Percentiles rank a stretch among this genome's conserved stretches.
phyloP scores from a whole-genome alignment of 2,888 invertebrate species.

The Pyrrhia umbra region DNA sequence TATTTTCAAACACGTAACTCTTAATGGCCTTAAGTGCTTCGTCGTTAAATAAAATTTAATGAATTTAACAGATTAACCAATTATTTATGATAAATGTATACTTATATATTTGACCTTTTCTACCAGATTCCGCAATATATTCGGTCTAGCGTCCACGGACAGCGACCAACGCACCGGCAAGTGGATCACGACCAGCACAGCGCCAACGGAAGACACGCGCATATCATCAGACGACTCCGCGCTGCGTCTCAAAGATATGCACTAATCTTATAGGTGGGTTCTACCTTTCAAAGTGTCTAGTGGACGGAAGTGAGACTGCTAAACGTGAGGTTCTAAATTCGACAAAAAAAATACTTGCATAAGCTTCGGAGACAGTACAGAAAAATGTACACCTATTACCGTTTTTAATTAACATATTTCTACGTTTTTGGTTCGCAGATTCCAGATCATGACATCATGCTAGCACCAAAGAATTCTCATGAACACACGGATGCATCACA shows the following conservation, averaged over 20 bases:
- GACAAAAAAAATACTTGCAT: too few species aligned
- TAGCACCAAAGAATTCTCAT: slow-evolving; percentile 79
- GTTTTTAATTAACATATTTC: too few species aligned
- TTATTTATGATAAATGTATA: too few species aligned
- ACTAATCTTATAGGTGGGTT: slow-evolving; percentile 64
- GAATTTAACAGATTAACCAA: background rate
- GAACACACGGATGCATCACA: slow-evolving; percentile 59
- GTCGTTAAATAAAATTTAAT: background rate
- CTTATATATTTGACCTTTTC: background rate
- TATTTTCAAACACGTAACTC: too few species aligned
- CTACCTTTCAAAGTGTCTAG: too few species aligned
- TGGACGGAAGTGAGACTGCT: too few species aligned
- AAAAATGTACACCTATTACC: too few species aligned
- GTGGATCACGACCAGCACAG: slow-evolving; percentile 80
- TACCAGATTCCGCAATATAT: slow-evolving; percentile 73
- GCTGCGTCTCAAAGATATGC: slow-evolving; percentile 79
- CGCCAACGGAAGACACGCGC: slow-evolving; percentile 84
- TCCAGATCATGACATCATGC: slow-evolving; percentile 66
- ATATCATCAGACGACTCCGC: slow-evolving; percentile 80
- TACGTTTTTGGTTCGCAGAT: slow-evolving; percentile 64
- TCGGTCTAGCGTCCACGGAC: slow-evolving; percentile 67
- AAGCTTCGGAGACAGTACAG: too few species aligned
- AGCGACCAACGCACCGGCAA: slow-evolving; percentile 74
- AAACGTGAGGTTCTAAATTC: too few species aligned
- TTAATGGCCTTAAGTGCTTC: too few species aligned